Conservation (phyloP, 2,888 invertebrate species). For the Ypsolopha sequella region DNA sequence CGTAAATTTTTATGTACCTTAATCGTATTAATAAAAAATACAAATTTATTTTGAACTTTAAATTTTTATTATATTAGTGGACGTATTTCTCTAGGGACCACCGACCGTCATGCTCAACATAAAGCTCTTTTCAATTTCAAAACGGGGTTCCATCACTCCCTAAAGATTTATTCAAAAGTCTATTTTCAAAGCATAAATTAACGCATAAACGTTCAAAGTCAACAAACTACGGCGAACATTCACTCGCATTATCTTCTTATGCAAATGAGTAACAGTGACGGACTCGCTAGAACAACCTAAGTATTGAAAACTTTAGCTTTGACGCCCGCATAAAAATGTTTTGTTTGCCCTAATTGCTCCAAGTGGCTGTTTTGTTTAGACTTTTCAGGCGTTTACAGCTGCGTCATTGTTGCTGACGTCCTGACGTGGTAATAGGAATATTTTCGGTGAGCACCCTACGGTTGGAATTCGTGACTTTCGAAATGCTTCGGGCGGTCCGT, state of each 20-base stretch:
- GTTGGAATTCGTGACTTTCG: constrained; percentile 51
- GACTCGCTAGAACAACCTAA: constrained; percentile 18
- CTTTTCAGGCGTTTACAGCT: constrained; percentile 35
- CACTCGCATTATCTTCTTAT: constrained; percentile 29
- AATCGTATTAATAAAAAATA: no score
- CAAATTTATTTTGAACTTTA: no score
- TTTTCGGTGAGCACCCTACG: constrained; percentile 43
- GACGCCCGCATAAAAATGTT: constrained; percentile 54
- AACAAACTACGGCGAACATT: constrained; percentile 3
- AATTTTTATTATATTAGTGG: no score
- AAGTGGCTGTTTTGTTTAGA: constrained; percentile 55
- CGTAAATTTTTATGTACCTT: no score
- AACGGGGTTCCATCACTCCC: no score
- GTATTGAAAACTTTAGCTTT: constrained; percentile 4
- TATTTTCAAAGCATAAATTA: constrained; percentile 21
- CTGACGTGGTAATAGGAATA: constrained; percentile 50
- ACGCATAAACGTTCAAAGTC: constrained; percentile 12
- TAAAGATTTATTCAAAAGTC: not conserved
- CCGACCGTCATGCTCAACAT: no score
- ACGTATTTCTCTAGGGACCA: no score
- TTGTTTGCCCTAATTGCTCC: constrained; percentile 66
- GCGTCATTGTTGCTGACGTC: constrained; percentile 65
- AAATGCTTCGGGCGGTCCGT: not conserved
- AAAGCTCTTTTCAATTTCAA: no score
- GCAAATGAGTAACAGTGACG: constrained; percentile 37